phyloP scores from a whole-genome alignment of 2,113 vertebrate species.

The Apodemus sylvaticus region DNA sequence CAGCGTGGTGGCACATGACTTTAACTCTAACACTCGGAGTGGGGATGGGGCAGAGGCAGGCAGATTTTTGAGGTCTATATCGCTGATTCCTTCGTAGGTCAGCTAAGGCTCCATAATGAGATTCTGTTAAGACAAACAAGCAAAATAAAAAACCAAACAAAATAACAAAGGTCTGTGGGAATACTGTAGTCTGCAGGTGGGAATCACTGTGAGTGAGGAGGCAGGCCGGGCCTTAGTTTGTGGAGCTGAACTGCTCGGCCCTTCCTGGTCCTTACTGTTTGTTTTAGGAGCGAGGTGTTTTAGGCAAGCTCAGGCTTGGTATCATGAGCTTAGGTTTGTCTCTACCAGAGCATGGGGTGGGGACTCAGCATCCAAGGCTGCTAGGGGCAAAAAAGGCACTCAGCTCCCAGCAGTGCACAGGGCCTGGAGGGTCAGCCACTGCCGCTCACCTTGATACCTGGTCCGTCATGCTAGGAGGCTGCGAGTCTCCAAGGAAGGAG shows the following conservation, averaged over 20 bases:
- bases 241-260: neutral
- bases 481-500: neutral
- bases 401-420: neutral
- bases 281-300: neutral
- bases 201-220: neutral
- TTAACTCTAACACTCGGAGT: neutral
- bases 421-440: neutral
- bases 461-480: neutral
- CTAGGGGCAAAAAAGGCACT: neutral
- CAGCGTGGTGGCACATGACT: neutral
- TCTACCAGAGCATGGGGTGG: neutral
- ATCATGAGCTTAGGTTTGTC: neutral
- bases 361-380: neutral
- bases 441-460: fast-evolving
- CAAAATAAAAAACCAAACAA: neutral
- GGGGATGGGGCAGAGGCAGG: neutral
- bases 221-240: neutral
- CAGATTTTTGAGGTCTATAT: neutral
- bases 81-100: neutral
- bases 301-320: neutral
- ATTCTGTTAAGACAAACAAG: neutral
- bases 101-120: neutral
- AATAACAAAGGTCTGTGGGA: neutral
- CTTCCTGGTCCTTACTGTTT: neutral
- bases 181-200: neutral